phyloP scores from a whole-genome alignment of 37 sponge, comb jelly and placozoan genomes.

The Agelas oroides region DNA sequence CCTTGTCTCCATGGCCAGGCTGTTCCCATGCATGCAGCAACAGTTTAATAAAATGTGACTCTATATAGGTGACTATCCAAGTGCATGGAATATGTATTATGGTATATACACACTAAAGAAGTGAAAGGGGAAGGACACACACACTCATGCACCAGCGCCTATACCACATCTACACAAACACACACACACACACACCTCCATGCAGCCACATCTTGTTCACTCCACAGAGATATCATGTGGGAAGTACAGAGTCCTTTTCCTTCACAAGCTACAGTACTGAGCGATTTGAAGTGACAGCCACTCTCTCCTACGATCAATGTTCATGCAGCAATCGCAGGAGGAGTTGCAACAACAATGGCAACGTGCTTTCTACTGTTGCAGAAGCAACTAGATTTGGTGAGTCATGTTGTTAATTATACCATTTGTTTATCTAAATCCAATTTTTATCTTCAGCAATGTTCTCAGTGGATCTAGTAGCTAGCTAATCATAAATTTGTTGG shows the following conservation, averaged over 20 bases:
- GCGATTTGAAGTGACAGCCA: neutral
- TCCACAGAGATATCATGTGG: slow-evolving; percentile 44
- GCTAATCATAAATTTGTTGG: no score
- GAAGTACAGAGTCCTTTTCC: slow-evolving; percentile 20
- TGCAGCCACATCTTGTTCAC: slow-evolving; percentile 45
- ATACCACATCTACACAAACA: no score
- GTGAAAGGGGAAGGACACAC: no score
- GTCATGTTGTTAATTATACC: neutral
- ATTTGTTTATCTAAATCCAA: neutral
- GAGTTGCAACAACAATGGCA: neutral
- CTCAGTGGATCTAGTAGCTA: no score
- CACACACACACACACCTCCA: neutral
- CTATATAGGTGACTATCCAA: no score
- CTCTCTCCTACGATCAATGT: slow-evolving; percentile 15
- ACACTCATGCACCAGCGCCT: no score
- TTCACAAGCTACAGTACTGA: slow-evolving; percentile 37
- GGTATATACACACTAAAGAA: no score
- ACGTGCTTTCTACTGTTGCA: neutral
- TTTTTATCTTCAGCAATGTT: neutral
- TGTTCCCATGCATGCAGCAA: no score
- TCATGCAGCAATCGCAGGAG: slow-evolving; percentile 12
- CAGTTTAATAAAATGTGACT: no score
- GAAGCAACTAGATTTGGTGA: neutral
- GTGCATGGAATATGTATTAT: no score
- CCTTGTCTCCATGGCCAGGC: no score